Evolutionary conservation across 2,888 invertebrate genomes (phyloP), one percentile per base, ranked within the genome.

Genomic region (Colletes collaris): DNA sequence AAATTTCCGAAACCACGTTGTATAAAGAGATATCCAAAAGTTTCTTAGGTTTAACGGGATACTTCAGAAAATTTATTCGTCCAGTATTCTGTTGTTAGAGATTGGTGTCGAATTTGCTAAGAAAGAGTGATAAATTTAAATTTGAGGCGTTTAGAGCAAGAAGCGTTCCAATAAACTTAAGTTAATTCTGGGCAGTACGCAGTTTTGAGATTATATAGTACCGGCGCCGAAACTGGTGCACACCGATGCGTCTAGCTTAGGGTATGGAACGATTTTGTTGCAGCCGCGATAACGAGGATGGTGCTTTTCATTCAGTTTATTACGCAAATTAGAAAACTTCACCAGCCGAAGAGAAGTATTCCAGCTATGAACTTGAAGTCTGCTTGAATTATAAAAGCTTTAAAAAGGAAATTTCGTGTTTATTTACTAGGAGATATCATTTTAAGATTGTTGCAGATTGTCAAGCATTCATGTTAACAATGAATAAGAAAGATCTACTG

Each of bases 191-290:
- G 37, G 59, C 3, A 64, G 52, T n/a, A 52, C 55, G 4, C 84
- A 0, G 63, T 86, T 2, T 69, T 86, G 10, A 70, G 50, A 19
- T 35, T 87, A 44, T 83, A 82, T 49, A 10, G 63, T 0, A 4
- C 59, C 0, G 67, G 44, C 1, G 82, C 85, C 2, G 80, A 79
- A 74, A 76, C 83, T 10, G 77, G 86, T 77, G 13, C 56, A 68
- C 10, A 69, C 69, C 0, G 72, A 76, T 11, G 70, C 59, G 13
- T 66, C 19, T 4, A 66, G 46, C 40, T 50, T 50, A 44, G 65
- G 56, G 13, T 56, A 35, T 1, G 56, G 35, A 6, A 13, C 56
- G 1, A 35, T 56, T 56, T 56, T 56, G 6, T 35, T 56, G 35
- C 13, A 56, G 2, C n/a, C 35, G 35, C 4, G 13, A 35, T 35